Conservation (phyloP, 92 coral and sea anemone genomes). For the Porites rus region DNA sequence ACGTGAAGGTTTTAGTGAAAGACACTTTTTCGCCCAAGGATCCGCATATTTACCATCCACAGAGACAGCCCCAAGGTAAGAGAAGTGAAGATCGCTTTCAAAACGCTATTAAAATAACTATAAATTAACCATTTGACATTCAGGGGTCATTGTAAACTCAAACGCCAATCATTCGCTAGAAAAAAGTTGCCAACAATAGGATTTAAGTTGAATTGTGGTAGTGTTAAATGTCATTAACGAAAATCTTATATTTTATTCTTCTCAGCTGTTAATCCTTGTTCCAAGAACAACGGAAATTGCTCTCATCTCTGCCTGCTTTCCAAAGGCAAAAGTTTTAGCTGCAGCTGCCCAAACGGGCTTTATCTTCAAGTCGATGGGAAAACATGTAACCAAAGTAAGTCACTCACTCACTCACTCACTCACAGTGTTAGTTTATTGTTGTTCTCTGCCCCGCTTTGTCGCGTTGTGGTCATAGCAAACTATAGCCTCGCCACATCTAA, state of each 20-base stretch:
- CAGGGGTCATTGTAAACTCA: too few species aligned
- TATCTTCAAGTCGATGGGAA: conserved; percentile 78
- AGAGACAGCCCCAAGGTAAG: conserved; percentile 90
- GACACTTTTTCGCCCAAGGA: conserved; percentile 79
- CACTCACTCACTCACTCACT: background rate
- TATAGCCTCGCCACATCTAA: background rate
- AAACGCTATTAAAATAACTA: background rate
- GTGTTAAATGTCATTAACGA: background rate
- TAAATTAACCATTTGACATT: background rate
- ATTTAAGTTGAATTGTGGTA: background rate
- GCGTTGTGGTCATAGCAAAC: background rate
- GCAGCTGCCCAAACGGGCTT: conserved; percentile 87
- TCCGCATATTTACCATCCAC: conserved; percentile 84
- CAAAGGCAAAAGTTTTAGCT: conserved; percentile 57
- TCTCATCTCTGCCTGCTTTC: conserved; percentile 90
- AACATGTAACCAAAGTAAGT: conserved; percentile 84
- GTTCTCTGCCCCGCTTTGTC: background rate
- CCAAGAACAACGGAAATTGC: conserved; percentile 84
- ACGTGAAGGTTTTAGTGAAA: conserved; percentile 67
- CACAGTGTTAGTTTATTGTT: background rate
- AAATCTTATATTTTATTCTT: background rate
- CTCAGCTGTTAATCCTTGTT: conserved; percentile 82
- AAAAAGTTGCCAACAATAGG: too few species aligned
- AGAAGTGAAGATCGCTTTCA: background rate
- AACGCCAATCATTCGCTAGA: too few species aligned